A percentile compares a stretch with the other conserved stretches of the same genome.
Evolutionary conservation across 1,140 invertebrate species (phyloP).

Genomic region (Gryllus bimaculatus): DNA sequence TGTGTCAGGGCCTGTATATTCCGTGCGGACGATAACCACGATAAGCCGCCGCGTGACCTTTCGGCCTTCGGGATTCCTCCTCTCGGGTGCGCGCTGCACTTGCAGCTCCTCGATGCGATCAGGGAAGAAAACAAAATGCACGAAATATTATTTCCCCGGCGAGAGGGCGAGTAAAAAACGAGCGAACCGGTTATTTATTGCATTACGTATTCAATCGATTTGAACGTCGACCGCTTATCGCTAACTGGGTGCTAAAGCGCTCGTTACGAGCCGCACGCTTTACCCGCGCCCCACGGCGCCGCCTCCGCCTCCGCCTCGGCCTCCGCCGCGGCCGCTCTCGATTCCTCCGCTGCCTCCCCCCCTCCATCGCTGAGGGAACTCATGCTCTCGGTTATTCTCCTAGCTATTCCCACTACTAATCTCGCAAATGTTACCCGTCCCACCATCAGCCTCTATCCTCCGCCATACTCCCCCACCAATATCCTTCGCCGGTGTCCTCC

Average conservation of each 20-base stretch:
- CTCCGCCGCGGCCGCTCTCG: too few species aligned
- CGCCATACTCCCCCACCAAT: too few species aligned
- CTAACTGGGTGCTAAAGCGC: constrained; percentile 2
- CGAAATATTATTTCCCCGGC: background rate
- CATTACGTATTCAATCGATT: constrained; percentile 5
- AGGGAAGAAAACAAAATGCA: background rate
- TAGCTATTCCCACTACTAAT: too few species aligned
- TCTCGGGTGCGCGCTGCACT: background rate
- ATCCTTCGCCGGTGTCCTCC: too few species aligned
- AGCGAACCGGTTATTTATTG: background rate
- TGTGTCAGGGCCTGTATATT: background rate
- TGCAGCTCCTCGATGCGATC: background rate
- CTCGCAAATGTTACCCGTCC: too few species aligned
- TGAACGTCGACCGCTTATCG: constrained; percentile 2
- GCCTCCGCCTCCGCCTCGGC: too few species aligned
- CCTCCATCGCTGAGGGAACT: too few species aligned
- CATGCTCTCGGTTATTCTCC: too few species aligned
- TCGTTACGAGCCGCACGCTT: background rate
- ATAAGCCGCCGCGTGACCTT: background rate
- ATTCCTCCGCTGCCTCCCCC: too few species aligned
- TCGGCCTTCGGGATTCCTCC: background rate
- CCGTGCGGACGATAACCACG: background rate
- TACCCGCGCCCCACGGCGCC: background rate
- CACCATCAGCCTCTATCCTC: too few species aligned
- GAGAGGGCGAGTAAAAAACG: background rate